A percentile compares a stretch with the other conserved stretches of the same genome.
These are phyloP conservation scores for Acanthiza pusilla DNA, from an alignment of 2,797 vertebrate genomes.

Conservation along the genomic window DNA sequence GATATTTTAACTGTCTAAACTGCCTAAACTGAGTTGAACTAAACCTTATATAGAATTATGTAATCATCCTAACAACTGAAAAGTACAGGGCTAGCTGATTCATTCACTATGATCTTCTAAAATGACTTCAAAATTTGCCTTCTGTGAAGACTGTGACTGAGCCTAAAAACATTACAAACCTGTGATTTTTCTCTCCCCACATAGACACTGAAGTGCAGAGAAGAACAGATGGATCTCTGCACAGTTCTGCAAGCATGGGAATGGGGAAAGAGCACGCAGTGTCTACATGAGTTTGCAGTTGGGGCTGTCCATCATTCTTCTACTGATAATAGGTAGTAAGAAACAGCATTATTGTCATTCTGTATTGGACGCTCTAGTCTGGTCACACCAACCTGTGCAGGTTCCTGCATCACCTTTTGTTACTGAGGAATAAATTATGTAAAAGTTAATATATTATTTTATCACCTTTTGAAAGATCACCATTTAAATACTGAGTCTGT, in stretches of 20 bases:
- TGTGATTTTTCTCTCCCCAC: not conserved
- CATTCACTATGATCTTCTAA: not conserved
- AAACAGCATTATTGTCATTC: not conserved
- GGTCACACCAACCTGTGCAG: not conserved
- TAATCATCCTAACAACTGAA: not conserved
- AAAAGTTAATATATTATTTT: not conserved
- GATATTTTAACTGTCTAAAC: not conserved
- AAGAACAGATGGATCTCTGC: not conserved
- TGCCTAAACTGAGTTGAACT: not conserved
- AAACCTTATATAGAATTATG: not conserved
- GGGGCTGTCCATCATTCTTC: not conserved
- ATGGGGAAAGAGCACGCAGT: not conserved
- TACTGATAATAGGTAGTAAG: not conserved
- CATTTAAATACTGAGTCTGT: not conserved
- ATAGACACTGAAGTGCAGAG: not conserved
- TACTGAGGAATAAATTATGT: not conserved
- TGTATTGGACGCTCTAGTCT: not conserved
- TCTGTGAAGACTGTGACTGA: not conserved
- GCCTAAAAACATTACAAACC: not conserved
- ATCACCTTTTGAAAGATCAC: not conserved
- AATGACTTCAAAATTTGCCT: not conserved
- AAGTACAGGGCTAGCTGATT: not conserved
- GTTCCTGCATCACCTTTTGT: not conserved
- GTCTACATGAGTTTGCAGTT: not conserved
- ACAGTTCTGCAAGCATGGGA: not conserved